Evolutionary conservation across 1,140 invertebrate species (phyloP).

Genomic region (Cotesia glomerata): DNA sequence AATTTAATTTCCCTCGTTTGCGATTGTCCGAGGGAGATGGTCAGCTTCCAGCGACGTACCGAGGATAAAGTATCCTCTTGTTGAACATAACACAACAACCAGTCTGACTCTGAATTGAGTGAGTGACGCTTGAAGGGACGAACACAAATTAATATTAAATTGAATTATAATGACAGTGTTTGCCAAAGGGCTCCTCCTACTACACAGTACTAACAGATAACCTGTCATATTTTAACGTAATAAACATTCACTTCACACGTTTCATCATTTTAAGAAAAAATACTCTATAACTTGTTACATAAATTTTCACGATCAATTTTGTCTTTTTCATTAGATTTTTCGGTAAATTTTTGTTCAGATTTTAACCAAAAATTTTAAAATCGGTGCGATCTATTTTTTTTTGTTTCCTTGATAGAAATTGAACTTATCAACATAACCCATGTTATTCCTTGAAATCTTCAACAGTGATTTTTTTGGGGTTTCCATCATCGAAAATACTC

Average conservation of each 20-base stretch:
- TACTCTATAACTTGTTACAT: neutral
- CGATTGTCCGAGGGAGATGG: neutral
- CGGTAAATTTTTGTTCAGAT: no score
- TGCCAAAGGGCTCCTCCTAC: conserved; percentile 30
- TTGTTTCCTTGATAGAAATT: no score
- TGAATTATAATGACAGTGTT: conserved; percentile 53
- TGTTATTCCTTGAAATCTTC: no score
- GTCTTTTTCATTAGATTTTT: no score
- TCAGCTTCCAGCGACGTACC: neutral
- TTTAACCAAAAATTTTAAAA: no score
- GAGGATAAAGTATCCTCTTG: neutral
- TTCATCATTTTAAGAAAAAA: neutral
- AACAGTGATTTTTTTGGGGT: no score
- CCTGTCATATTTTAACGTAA: neutral
- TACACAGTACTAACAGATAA: neutral
- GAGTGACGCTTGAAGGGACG: conserved; percentile 40
- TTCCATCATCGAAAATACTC: no score
- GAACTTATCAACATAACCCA: no score
- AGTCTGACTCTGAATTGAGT: conserved; percentile 22
- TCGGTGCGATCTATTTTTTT: no score
- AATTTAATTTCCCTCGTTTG: no score
- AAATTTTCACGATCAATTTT: no score
- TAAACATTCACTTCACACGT: neutral
- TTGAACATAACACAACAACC: no score
- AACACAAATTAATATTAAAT: conserved; percentile 51